Percentiles rank a stretch among this genome's conserved stretches.
Conservation (phyloP, 2,113 vertebrate genomes). For the Xerus inauris region DNA sequence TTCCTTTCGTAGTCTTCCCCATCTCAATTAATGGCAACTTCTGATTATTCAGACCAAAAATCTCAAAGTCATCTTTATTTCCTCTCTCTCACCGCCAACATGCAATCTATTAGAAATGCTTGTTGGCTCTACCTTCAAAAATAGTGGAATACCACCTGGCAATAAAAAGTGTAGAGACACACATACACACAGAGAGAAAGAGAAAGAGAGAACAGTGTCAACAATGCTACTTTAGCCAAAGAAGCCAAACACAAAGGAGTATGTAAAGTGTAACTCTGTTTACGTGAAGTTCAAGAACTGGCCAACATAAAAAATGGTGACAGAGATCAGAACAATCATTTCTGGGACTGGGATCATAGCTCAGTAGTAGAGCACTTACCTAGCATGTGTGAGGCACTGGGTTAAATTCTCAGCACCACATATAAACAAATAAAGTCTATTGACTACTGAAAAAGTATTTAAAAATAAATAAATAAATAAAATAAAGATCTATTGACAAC, state of each 20-base stretch:
- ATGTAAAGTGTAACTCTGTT: neutral
- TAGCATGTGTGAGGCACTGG: no score
- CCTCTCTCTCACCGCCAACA: neutral
- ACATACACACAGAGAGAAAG: neutral
- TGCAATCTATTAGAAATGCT: neutral
- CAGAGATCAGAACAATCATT: constrained; percentile 6
- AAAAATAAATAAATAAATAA: no score
- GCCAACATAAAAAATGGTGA: neutral
- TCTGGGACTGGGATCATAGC: no score
- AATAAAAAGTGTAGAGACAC: neutral
- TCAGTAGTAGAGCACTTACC: no score
- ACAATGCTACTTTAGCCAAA: neutral
- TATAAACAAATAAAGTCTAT: no score
- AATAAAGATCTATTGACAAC: no score
- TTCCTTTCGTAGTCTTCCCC: neutral
- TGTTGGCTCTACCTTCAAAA: neutral
- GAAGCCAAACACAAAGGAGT: neutral
- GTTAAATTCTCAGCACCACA: no score
- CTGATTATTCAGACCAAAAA: neutral
- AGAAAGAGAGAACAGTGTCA: neutral
- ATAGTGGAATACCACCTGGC: neutral
- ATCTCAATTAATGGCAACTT: neutral
- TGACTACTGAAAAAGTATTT: no score
- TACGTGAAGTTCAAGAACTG: neutral
- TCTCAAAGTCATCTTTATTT: neutral